Percentiles rank a stretch among this genome's conserved stretches.
Evolutionary conservation across 1,140 invertebrate species (phyloP).

Genomic region (Drosophila parabipectinata): DNA sequence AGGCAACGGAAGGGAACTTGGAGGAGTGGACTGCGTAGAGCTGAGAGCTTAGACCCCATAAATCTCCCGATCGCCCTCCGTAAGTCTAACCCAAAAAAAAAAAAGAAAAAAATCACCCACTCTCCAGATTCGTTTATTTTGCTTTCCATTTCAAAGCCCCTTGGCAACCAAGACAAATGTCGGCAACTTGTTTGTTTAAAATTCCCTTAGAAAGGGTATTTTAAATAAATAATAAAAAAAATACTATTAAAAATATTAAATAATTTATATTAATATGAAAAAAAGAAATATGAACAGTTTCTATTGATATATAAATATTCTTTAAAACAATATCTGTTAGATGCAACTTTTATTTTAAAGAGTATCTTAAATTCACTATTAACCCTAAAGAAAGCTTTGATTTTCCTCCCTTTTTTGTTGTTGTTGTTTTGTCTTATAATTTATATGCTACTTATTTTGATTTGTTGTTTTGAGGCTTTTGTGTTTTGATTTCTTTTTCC

Average conservation of each 20-base stretch:
- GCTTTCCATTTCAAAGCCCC: conserved; percentile 62
- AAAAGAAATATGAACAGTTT: no score
- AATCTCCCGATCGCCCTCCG: conserved; percentile 17
- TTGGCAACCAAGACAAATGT: conserved; percentile 46
- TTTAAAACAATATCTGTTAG: no score
- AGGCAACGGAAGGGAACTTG: background rate
- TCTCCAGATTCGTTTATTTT: conserved; percentile 60
- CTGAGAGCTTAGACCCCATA: conserved; percentile 22
- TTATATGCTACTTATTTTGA: conserved; percentile 76
- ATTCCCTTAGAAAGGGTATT: background rate
- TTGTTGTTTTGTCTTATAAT: conserved; percentile 41
- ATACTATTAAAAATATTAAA: background rate
- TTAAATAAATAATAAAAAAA: background rate
- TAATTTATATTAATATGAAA: no score
- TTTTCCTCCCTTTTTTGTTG: background rate
- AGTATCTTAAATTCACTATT: background rate
- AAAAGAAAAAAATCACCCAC: background rate
- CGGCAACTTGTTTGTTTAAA: conserved; percentile 67
- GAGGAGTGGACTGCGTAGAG: background rate
- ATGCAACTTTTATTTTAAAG: background rate
- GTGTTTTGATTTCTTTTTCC: conserved; percentile 67
- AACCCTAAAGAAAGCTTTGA: background rate
- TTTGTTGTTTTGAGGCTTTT: conserved; percentile 71
- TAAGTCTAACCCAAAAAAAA: background rate
- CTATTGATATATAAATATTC: no score